phyloP scores from a whole-genome alignment of 2,888 invertebrate genomes.

The Eupithecia subfuscata region DNA sequence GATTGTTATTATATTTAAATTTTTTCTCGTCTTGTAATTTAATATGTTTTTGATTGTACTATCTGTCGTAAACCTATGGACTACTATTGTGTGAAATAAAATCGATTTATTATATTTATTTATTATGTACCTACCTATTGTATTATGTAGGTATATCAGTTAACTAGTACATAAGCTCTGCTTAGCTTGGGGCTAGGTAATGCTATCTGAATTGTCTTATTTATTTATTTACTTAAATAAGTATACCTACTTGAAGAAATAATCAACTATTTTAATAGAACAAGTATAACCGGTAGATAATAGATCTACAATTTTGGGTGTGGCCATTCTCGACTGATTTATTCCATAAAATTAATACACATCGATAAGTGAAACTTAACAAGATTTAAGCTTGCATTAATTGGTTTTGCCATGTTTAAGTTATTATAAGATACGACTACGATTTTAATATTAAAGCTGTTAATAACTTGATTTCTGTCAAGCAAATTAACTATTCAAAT shows the following conservation, averaged over 20 bases:
- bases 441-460: conserved; percentile 13
- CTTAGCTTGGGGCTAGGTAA: neutral
- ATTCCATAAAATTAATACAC: conserved; percentile 46
- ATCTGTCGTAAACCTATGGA: too few relatives aligned
- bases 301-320: conserved; percentile 24
- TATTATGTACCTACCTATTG: neutral
- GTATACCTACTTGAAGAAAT: neutral
- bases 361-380: conserved; percentile 51
- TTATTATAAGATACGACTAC: conserved; percentile 5
- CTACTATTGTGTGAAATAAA: too few relatives aligned
- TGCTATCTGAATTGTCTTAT: neutral
- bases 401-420: conserved; percentile 24
- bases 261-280: neutral
- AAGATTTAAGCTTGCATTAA: conserved; percentile 39
- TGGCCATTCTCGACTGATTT: conserved; percentile 42
- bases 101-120: too few relatives aligned
- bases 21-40: too few relatives aligned
- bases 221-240: neutral
- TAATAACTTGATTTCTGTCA: conserved; percentile 43
- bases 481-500: conserved; percentile 43
- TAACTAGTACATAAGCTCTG: neutral
- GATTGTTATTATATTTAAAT: too few relatives aligned
- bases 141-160: neutral
- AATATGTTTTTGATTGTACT: too few relatives aligned
- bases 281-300: neutral